phyloP scores from a whole-genome alignment of 2,888 invertebrate genomes.

The Dryobotodes eremita region DNA sequence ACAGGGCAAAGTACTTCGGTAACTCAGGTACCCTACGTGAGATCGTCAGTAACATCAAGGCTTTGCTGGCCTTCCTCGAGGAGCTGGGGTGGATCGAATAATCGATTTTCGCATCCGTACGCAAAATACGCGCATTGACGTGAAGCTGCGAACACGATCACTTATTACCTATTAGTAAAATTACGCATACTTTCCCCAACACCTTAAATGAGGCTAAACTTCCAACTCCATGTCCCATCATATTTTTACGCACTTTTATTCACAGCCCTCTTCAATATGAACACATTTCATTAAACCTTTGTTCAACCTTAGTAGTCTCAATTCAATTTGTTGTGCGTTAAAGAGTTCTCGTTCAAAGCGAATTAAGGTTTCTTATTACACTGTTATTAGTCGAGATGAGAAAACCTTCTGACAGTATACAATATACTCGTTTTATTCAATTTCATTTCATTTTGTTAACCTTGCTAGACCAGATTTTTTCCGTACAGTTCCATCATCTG shows the following conservation, averaged over 20 bases:
- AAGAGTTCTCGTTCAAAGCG: conserved; percentile 35
- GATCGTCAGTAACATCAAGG: background rate
- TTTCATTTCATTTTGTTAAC: conserved; percentile 10
- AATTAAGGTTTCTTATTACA: conserved; percentile 25
- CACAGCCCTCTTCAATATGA: background rate
- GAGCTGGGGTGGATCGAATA: background rate
- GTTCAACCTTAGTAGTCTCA: conserved; percentile 30
- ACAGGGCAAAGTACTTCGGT: background rate
- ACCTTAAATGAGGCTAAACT: background rate
- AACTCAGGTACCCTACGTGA: background rate
- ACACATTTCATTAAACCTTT: conserved; percentile 25
- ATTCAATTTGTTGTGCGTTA: conserved; percentile 56
- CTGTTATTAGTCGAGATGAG: conserved; percentile 19
- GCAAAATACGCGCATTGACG: background rate
- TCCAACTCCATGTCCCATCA: background rate
- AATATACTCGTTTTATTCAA: conserved; percentile 28
- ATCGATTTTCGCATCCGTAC: background rate
- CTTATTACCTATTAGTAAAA: background rate
- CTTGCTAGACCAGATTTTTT: background rate
- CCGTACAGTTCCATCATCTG: background rate
- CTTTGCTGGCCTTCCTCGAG: background rate
- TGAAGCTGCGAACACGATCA: too few species aligned
- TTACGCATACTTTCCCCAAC: background rate
- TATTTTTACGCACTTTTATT: background rate
- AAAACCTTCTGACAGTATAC: background rate